Evolutionary conservation across 37 sponge, comb jelly and placozoan species (phyloP).

Genomic region (Oopsacas minuta): DNA sequence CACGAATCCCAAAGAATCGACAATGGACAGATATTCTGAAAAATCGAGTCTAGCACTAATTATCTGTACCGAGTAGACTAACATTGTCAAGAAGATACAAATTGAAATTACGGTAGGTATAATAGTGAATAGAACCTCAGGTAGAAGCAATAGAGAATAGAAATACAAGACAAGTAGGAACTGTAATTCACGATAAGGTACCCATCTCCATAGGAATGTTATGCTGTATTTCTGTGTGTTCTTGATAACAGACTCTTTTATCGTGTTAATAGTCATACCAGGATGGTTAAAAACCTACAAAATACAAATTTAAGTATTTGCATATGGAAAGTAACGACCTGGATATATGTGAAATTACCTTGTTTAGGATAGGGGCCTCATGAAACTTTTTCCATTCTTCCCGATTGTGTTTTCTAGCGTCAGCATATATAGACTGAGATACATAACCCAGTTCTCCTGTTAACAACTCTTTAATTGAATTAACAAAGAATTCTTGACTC

Average conservation of each 20-base stretch:
- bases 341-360: background rate
- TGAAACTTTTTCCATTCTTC: background rate
- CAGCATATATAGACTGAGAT: conserved; percentile 7
- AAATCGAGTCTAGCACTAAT: conserved; percentile 6
- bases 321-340: too few relatives aligned
- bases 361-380: background rate
- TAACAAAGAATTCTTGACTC: conserved; percentile 7
- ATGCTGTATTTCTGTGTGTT: conserved; percentile 19
- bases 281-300: background rate
- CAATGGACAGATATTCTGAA: background rate
- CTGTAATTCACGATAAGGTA: background rate
- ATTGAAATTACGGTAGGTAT: background rate
- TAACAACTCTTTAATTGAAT: background rate
- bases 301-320: background rate
- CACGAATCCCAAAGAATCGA: background rate
- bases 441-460: background rate
- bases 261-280: background rate
- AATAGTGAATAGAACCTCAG: background rate
- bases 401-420: background rate
- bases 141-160: conserved; percentile 5
- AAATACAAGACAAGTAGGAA: background rate
- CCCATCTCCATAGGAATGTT: conserved; percentile 3
- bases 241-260: background rate
- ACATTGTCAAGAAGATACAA: conserved; percentile 5
- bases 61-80: background rate